Conservation (phyloP, 1,140 invertebrate species). For the Drosophila repleta region DNA sequence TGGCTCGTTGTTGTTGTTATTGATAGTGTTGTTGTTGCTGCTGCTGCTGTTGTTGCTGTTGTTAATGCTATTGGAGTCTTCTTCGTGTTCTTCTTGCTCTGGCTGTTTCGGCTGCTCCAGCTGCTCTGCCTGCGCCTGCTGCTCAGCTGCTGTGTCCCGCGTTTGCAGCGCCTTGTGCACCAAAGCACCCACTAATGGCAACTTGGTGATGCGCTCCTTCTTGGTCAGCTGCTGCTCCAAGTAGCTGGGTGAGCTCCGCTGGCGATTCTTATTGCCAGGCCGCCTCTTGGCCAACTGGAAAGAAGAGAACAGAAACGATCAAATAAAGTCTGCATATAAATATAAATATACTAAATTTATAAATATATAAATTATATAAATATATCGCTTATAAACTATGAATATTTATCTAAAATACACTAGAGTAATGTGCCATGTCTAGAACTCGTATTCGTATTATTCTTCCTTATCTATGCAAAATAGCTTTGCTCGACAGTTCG, state of each 20-base stretch:
- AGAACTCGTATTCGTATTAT: too few relatives aligned
- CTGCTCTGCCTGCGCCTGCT: not conserved
- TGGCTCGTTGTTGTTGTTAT: conserved; percentile 1
- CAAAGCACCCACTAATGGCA: conserved; percentile 64
- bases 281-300: conserved; percentile 51
- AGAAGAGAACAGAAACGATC: not conserved
- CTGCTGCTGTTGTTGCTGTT: conserved; percentile 4
- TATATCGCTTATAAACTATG: too few relatives aligned
- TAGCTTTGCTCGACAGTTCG: conserved; percentile 27
- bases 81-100: not conserved
- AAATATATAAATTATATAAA: too few relatives aligned
- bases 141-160: conserved; percentile 17
- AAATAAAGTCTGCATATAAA: too few relatives aligned
- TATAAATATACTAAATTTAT: too few relatives aligned
- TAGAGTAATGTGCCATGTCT: too few relatives aligned
- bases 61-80: not conserved
- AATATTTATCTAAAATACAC: too few relatives aligned
- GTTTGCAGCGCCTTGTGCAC: conserved; percentile 57
- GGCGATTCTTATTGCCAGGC: conserved; percentile 56
- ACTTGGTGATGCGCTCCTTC: conserved; percentile 54
- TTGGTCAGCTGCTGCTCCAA: conserved; percentile 55
- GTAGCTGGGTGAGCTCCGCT: not conserved
- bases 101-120: not conserved
- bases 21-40: not conserved
- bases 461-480: conserved; percentile 22